A percentile compares a stretch with the other conserved stretches of the same genome.
phyloP scores from a whole-genome alignment of 2,113 vertebrate genomes.

The Aphyosemion australe region DNA sequence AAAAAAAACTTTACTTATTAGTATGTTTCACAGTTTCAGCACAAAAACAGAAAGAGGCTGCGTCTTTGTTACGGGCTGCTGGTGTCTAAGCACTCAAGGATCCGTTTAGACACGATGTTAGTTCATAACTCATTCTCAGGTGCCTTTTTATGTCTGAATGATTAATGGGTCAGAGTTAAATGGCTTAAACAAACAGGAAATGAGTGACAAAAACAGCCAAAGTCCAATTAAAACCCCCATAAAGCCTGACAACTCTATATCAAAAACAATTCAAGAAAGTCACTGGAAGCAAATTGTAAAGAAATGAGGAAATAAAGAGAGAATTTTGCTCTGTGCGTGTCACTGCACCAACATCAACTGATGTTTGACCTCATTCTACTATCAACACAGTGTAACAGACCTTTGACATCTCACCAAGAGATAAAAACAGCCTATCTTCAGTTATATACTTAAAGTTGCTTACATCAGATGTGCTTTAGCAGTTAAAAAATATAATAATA shows the following conservation, averaged over 20 bases:
- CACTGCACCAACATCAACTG: neutral
- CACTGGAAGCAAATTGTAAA: neutral
- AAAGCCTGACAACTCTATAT: too few species aligned
- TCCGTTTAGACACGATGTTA: too few species aligned
- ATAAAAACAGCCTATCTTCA: conserved; percentile 47
- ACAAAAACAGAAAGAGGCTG: too few species aligned
- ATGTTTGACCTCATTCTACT: conserved; percentile 41
- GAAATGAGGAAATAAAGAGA: neutral
- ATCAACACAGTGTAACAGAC: conserved; percentile 52
- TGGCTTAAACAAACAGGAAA: neutral
- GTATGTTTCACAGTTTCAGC: too few species aligned
- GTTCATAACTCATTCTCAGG: too few species aligned
- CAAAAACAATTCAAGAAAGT: too few species aligned
- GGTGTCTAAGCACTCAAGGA: too few species aligned
- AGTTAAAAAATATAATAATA: too few species aligned
- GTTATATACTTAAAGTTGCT: conserved; percentile 16
- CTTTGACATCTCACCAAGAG: conserved; percentile 60
- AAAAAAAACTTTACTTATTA: too few species aligned
- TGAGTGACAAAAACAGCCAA: neutral
- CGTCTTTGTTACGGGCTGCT: too few species aligned
- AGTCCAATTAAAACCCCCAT: too few species aligned
- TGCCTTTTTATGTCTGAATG: neutral
- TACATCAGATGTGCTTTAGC: neutral
- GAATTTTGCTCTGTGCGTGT: neutral
- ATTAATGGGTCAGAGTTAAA: neutral